These are phyloP conservation scores for Pseudochirops cupreus DNA, from an alignment of 2,797 vertebrate species.

Conservation along the genomic window DNA sequence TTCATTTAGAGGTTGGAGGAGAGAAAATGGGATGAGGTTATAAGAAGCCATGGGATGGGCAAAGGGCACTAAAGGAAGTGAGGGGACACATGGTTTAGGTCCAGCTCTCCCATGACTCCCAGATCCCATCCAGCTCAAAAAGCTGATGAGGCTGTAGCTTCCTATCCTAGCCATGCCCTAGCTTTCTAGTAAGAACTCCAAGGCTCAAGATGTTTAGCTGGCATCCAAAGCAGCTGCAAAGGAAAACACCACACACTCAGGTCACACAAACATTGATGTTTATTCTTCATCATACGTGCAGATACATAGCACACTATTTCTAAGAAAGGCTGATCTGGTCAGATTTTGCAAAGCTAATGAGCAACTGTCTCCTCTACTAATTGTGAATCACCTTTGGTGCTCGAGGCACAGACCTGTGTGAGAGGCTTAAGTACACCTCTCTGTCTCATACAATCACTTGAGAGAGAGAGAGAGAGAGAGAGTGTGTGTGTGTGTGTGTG, in stretches of 20 bases:
- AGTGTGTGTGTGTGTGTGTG: slow-evolving; percentile 21
- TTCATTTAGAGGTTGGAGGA: not conserved
- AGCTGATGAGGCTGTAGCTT: not conserved
- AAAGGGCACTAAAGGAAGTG: not conserved
- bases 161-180: no score
- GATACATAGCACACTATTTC: slow-evolving; percentile 42
- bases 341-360: slow-evolving; percentile 16
- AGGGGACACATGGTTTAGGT: not conserved
- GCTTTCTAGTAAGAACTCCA: not conserved
- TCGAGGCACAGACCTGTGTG: slow-evolving; percentile 25
- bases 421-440: slow-evolving; percentile 18
- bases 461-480: slow-evolving; percentile 7
- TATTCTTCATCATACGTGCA: slow-evolving; percentile 57
- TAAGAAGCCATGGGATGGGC: not conserved
- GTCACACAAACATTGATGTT: not conserved
- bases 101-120: not conserved
- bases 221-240: slow-evolving; percentile 19
- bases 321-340: slow-evolving; percentile 22
- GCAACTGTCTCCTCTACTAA: slow-evolving; percentile 30
- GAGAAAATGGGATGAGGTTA: not conserved
- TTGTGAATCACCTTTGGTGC: slow-evolving; percentile 42
- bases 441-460: not conserved
- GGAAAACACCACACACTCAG: slow-evolving; percentile 1
- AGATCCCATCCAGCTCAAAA: not conserved
- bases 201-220: not conserved